Base-by-base conservation (phyloP, 1,140 invertebrate genomes). In the Campodea augens region DNA sequence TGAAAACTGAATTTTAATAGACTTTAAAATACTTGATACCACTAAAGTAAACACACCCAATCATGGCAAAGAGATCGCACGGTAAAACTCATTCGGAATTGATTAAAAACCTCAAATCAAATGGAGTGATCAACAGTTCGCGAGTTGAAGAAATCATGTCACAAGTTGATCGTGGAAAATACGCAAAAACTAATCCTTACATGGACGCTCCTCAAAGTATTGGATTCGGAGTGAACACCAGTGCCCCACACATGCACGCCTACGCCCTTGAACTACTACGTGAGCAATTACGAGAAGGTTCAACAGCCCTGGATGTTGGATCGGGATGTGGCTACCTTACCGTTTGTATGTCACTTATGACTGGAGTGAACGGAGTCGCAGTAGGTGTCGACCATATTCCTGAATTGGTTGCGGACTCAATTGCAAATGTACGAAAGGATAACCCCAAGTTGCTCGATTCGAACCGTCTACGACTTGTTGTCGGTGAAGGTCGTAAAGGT, bases 171-270 rank as follows among this genome's bases (percentile, higher is more conserved):
- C 68, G 93, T 56, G 81, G 74, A 49, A 69, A 84, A 53, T 93
- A 85, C 64, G 74, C 72, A 47, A 71, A 65, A 46, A 53, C 54
- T 56, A 78, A 78, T 64, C 78, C 89, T 1, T 97, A 95, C 55
- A 71, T 80, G 56, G 91, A 96, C 67, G 72, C 84, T 27, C 91
- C 91, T 0, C 89, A 89, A 63, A 70, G 73, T 25, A 90, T 90
- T 55, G 85, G 85, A 32, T 87, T 72, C 60, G 80, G 82, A 32
- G 92, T 89, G 3, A 98, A 92, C 1, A 97, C 97, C 44, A 91
- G 86, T 71, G 93, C 92, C 44, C 92, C 93, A 39, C 93, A 98
- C 65, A 98, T 98, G 93, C 92, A 98, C 69, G 91, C 89, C 12
- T 81, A 91, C 71, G 91, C 90, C 38, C 67, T 98, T 52, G 89